Base-by-base conservation (phyloP, 2,888 invertebrate species). In the Arrhopalites spinosus region DNA sequence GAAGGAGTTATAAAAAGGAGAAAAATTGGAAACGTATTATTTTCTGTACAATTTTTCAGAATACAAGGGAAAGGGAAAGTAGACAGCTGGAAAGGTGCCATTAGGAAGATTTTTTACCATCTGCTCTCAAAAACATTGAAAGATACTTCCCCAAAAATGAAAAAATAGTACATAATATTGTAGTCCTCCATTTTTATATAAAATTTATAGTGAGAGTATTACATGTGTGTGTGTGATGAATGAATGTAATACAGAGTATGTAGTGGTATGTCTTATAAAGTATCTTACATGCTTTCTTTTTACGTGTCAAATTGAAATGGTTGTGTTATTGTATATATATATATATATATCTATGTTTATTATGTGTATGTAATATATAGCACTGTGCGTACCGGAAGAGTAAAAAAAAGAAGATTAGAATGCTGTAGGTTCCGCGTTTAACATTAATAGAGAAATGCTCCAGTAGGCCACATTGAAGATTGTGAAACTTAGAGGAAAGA, bases 391-490 rank as follows among this genome's bases (percentile, higher is more conserved):
- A 53, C n/a, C 20, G 53, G 53, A 17, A 20, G 53, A 53, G 17
- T 45, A 20, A 20, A 15, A 53, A 8, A 53, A 15, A 53, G 53
- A 53, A 8, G 3, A 20, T 53, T 17, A 53, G 53, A 53, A 20
- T 20, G 53, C 3, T 5, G 20, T 8, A 17, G 53, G 15, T 15
- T 20, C n/a, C 3, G 53, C 74, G 50, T 74, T 72, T 27, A 77
- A 64, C 27, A 77, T 72, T 23, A 75, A 66, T 27, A 80, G 71
- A 63, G 79, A 80, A 20, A 79, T 78, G 63, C 63, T 73, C 81
- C 81, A 81, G 56, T 81, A 81, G 59, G 78, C 75, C 68, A 80
- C 61, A 63, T 81, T 81, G 70, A 81, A 80, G 61, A 81, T 30
- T 29, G 76, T 68, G 70, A 81, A 81, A 45, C 78, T 80, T 63